Base-by-base conservation (phyloP, 2,797 vertebrate genomes). In the Oceanodroma leucorhoa region DNA sequence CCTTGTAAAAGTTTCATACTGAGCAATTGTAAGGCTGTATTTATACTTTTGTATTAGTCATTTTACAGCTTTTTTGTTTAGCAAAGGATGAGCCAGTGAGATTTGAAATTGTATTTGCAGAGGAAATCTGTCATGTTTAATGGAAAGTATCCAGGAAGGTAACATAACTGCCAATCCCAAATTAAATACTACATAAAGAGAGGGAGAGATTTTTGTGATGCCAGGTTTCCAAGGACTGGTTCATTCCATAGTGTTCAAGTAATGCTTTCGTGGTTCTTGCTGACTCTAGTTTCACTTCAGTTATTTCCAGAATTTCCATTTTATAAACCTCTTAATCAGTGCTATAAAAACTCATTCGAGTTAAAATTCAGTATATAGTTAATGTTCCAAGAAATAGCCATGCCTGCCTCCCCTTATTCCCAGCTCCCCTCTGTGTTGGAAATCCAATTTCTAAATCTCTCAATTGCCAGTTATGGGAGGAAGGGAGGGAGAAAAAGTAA, bases 181-280 rank as follows among this genome's bases (percentile, higher is more conserved):
- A 55, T 82, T 83, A 80, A 95, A 75, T 85, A 32, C 16, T 94
- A 29, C 29, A 50, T 71, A 62, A 36, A 86, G 32, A 66, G 50
- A 69, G 60, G 48, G 22, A 69, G 0, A 78, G 12, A 77, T 80
- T 94, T 95, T 89, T 10, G 2, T 90, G 50, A 88, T 96, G 73
- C 58, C 72, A 85, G 77, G 24, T 96, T 96, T 94, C 82, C 79
- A 92, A 94, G 46, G 10, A 61, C 15, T 69, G 9, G 36, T 75
- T 91, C 79, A 79, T 97, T 96, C 83, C 91, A 69, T 19, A 38
- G 55, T 58, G 51, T 71, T 91, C 71, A 92, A 94, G 64, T 94
- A 87, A 89, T 83, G 26, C 69, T 70, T 86, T 83, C 70, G 45
- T 46, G 57, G 29, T 76, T 79, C 83, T 67, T 92, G 36, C 46